Percentiles rank a stretch among this genome's conserved stretches.
Evolutionary conservation across 2,113 vertebrate species (phyloP).

Genomic region (Ciconia stormi): DNA sequence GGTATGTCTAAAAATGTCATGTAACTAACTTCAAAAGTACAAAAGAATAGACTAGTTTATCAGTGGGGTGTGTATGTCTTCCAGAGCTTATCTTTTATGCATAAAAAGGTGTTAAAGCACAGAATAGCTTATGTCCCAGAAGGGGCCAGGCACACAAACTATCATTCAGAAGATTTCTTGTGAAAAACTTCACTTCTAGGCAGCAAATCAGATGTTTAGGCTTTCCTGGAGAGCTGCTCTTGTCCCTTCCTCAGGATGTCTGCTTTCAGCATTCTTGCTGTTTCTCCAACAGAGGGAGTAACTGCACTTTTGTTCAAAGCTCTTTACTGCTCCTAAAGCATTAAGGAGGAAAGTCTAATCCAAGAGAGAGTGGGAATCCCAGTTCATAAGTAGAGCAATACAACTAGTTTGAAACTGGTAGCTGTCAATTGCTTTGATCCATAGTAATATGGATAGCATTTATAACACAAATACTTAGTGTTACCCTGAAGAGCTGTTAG

Average conservation of each 20-base stretch:
- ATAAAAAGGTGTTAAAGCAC: neutral
- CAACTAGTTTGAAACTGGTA: neutral
- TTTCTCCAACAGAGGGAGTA: slow-evolving; percentile 35
- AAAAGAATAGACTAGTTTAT: neutral
- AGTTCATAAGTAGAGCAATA: neutral
- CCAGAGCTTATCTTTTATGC: neutral
- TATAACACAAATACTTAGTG: neutral
- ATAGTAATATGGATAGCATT: neutral
- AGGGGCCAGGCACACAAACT: neutral
- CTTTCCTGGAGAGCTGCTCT: neutral
- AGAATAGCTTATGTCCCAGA: neutral
- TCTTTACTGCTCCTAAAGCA: no score
- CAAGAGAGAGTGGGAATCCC: neutral
- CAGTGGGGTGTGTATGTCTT: neutral
- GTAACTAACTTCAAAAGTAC: slow-evolving; percentile 24
- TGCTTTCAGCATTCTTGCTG: neutral
- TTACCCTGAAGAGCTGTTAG: neutral
- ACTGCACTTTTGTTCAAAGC: neutral
- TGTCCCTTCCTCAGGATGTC: no score
- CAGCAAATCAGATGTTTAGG: neutral
- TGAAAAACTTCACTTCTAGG: neutral
- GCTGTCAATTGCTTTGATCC: neutral
- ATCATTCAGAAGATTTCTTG: neutral
- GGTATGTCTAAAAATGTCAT: slow-evolving; percentile 23
- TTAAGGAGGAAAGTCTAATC: neutral